Conservation (phyloP, 2,888 invertebrate species). For the Andrena minutula region DNA sequence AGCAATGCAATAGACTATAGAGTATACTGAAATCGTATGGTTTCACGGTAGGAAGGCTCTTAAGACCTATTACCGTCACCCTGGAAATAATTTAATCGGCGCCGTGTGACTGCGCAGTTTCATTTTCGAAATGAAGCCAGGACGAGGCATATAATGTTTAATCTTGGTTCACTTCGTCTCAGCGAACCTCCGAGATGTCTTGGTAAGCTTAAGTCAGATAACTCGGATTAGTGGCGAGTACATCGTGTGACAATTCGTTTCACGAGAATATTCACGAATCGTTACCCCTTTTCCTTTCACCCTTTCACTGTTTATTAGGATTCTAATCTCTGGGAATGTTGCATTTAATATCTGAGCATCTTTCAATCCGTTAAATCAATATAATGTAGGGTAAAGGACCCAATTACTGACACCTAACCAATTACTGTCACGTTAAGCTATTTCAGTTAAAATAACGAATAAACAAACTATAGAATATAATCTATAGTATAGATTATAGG, state of each 20-base stretch:
- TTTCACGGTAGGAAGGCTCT: constrained; percentile 37
- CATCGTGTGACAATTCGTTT: constrained; percentile 57
- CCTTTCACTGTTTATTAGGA: neutral
- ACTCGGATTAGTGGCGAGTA: constrained; percentile 55
- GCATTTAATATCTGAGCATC: neutral
- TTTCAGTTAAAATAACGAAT: too few relatives aligned
- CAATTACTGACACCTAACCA: too few relatives aligned
- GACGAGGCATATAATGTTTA: constrained; percentile 69
- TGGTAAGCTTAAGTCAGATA: constrained; percentile 45
- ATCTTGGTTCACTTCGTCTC: constrained; percentile 71
- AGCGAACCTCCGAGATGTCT: constrained; percentile 62
- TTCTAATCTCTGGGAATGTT: neutral
- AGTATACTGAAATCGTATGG: constrained; percentile 23
- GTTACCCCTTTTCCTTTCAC: neutral
- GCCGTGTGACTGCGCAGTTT: constrained; percentile 56
- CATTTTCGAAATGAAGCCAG: constrained; percentile 66
- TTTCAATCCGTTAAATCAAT: neutral
- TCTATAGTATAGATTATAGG: too few relatives aligned
- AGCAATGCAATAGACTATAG: neutral
- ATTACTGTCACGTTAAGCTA: too few relatives aligned
- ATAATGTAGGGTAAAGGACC: too few relatives aligned
- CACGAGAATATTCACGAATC: constrained; percentile 22
- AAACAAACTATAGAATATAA: too few relatives aligned
- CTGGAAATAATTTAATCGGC: constrained; percentile 63
- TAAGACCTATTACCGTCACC: constrained; percentile 50